Evolutionary conservation across 2,888 invertebrate species (phyloP), one percentile per base, ranked within the genome.

Genomic region (Trachelus iudaicus): DNA sequence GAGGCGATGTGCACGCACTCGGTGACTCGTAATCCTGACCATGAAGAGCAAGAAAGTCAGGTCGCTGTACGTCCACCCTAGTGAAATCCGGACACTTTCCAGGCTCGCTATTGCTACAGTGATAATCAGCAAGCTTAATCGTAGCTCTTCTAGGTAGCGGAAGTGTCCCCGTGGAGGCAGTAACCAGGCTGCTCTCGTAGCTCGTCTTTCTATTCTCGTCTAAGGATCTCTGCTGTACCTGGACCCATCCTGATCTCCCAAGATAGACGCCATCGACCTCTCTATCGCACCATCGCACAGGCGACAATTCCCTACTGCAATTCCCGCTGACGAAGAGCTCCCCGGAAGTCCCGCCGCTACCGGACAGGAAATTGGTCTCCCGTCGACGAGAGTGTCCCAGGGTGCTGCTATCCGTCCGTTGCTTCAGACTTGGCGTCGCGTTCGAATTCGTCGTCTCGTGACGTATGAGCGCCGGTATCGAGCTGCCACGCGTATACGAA

Each of bases 231-330:
- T 93, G 94, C 80, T 94, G 93, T 1, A 94, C 94, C 87, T 93
- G 92, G 3, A 93, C 93, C 93, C 93, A 93, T 11, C 93, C 93
- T 0, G 93, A 93, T 79, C 93, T 90, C 1, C 93, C 93, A 31
- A 94, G 86, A 84, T 93, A 94, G 4, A 94, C 94, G 0, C 94
- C 94, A 82, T 94, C 94, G 11, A 94, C 94, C 87, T 94, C 94
- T 11, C 93, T 89, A 83, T 94, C 94, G 87, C 93, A 93, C 94
- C 94, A 93, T 80, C 93, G 90, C 13, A 94, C 94, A 4, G 94
- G 94, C 0, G 94, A 94, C 73, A 94, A 86, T 84, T 94, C 94
- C 9, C 94, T 89, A 81, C 92, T 92, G 83, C 92, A 92, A 75
- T 88, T 89, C 34, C 91, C 91, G 77, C 90, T 91, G 75, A 92